Conservation (phyloP, 2,888 invertebrate genomes). For the Acronicta psi region DNA sequence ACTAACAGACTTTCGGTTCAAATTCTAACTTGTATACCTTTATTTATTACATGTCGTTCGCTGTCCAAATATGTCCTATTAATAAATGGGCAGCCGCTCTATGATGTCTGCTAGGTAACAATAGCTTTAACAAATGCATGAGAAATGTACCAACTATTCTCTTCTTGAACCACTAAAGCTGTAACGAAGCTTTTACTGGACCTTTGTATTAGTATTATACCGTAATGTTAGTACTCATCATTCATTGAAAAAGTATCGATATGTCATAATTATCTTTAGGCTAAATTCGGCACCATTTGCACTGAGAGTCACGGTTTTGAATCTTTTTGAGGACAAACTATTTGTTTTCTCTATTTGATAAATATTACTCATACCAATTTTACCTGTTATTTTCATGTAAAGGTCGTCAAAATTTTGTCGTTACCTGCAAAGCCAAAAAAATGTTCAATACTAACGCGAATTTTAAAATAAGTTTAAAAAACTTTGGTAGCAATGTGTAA, state of each 20-base stretch:
- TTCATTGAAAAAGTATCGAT: slow-evolving; percentile 25
- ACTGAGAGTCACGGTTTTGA: not conserved
- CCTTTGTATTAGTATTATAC: slow-evolving; percentile 29
- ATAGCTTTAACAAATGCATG: slow-evolving; percentile 74
- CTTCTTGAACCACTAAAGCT: slow-evolving; percentile 48
- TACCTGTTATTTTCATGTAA: too few species aligned
- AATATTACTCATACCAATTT: too few species aligned
- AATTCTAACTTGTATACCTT: slow-evolving; percentile 64
- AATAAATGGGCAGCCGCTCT: slow-evolving; percentile 77
- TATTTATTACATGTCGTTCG: slow-evolving; percentile 79
- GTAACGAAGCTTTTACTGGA: slow-evolving; percentile 30
- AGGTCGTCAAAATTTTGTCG: too few species aligned
- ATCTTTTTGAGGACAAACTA: not conserved
- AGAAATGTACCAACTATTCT: slow-evolving; percentile 68
- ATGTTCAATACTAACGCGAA: too few species aligned
- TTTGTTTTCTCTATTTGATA: too few species aligned
- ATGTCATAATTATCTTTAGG: slow-evolving; percentile 26
- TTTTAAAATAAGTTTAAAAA: too few species aligned
- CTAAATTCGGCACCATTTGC: slow-evolving; percentile 5
- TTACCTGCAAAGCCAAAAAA: too few species aligned
- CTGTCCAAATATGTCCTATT: slow-evolving; percentile 85
- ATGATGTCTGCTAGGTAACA: slow-evolving; percentile 63
- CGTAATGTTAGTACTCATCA: slow-evolving; percentile 11
- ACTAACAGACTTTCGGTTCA: slow-evolving; percentile 51
- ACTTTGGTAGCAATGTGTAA: too few species aligned